Base-by-base conservation (phyloP, 2,113 vertebrate species). In the Planiliza haematocheilus region DNA sequence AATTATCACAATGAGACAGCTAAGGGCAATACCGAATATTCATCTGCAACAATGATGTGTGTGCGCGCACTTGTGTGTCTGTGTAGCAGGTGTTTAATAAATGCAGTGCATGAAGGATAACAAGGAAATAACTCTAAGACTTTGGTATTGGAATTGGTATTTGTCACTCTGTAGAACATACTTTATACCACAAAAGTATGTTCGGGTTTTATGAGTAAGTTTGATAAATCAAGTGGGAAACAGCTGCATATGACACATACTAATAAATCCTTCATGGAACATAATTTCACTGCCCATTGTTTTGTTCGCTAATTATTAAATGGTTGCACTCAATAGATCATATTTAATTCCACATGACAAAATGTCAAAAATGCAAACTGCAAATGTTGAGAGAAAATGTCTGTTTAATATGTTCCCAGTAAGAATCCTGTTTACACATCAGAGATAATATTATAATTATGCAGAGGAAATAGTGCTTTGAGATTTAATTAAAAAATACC, bases 21-120 rank as follows among this genome's bases (percentile, higher is more conserved):
- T 11, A 37, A 81, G 66, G 71, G 63, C 77, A 70, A 45, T 4
- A 13, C 37, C 74, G 73, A 82, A 88, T 86, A 84, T 85, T 80
- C 49, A 83, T 85, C 20, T 64, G 36, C 20, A 65, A 51, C 14
- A 42, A 46, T 81, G 70, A 87, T 20, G 52, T 68, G 57, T 66
- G 62, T 52, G 45, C 63, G 17, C 42, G 36, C 36, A 61, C 63
- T 46, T 36, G 48, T 61, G 59, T 66, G 74, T 63, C 57, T 68
- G 17, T 49, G 36, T 41, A 74, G 34, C 66, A 76, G 74, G 58
- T 81, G 85, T 67, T 66, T 42, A 41, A 50, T 76, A 58, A 69
- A 64, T 68, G 39, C 49, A 51, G 52, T 4, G 4, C 17, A 13
- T 55, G 11, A 61, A 74, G 38, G n/a, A 39, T 8, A 53, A 61